phyloP scores from a whole-genome alignment of 1,140 invertebrate species.

The Scaptomyza hsui region DNA sequence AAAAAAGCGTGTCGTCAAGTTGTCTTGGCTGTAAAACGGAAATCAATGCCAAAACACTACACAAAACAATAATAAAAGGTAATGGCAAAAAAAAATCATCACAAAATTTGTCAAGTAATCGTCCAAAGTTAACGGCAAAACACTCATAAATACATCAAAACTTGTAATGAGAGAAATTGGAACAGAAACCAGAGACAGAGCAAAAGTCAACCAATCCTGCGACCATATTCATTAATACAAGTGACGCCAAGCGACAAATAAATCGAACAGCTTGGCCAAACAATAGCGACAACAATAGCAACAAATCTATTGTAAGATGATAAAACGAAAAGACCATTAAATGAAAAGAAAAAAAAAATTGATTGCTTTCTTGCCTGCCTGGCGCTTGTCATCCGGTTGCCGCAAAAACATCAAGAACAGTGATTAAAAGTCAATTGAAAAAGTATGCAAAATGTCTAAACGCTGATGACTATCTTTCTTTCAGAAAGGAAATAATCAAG shows the following conservation, averaged over 20 bases:
- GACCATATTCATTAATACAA: constrained; percentile 27
- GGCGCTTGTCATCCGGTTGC: constrained; percentile 57
- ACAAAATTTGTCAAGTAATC: constrained; percentile 43
- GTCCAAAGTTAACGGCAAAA: constrained; percentile 34
- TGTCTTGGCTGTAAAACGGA: constrained; percentile 58
- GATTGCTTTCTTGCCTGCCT: constrained; percentile 62
- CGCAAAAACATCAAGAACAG: constrained; percentile 28
- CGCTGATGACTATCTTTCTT: not conserved
- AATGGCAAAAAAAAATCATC: constrained; percentile 18
- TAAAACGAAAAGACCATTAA: constrained; percentile 58
- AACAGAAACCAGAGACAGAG: not conserved
- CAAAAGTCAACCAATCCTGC: constrained; percentile 20
- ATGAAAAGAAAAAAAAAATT: constrained; percentile 72
- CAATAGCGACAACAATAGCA: constrained; percentile 27
- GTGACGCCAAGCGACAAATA: constrained; percentile 23
- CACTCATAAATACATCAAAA: constrained; percentile 2
- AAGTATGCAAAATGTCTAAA: not conserved
- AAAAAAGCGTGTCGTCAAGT: constrained; percentile 54
- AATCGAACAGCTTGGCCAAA: constrained; percentile 22
- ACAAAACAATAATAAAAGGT: constrained; percentile 38
- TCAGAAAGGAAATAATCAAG: not conserved
- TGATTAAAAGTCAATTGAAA: constrained; percentile 44
- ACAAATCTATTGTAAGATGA: constrained; percentile 22
- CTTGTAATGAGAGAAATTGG: constrained; percentile 23
- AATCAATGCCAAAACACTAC: constrained; percentile 36